Conservation (phyloP, 2,113 vertebrate species). For the Globicephala melas region DNA sequence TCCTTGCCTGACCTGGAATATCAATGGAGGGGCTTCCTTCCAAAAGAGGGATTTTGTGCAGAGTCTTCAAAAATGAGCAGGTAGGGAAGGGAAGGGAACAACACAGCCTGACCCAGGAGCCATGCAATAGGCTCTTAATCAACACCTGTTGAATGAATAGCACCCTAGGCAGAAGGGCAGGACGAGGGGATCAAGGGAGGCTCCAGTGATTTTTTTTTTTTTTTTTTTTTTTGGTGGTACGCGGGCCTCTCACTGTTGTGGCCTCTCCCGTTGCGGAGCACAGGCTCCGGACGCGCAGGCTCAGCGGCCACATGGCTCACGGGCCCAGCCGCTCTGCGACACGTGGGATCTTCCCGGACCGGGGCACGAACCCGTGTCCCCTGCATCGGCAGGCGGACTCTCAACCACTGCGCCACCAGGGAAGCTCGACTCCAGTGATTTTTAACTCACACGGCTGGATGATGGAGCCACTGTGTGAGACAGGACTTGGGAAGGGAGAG, state of each 20-base stretch:
- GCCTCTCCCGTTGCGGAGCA: too few species aligned
- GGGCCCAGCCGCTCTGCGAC: too few species aligned
- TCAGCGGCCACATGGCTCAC: too few species aligned
- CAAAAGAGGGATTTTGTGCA: not conserved
- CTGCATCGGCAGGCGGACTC: too few species aligned
- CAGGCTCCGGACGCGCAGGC: too few species aligned
- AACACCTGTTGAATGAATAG: not conserved
- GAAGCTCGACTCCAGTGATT: not conserved
- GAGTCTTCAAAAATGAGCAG: not conserved
- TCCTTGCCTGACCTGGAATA: too few species aligned
- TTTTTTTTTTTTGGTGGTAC: too few species aligned
- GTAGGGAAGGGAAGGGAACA: not conserved
- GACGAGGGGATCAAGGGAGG: too few species aligned
- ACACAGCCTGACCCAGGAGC: not conserved
- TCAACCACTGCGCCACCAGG: too few species aligned
- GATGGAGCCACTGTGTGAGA: not conserved
- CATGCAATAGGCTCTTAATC: not conserved
- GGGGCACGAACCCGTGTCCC: too few species aligned
- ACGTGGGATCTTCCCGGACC: too few species aligned
- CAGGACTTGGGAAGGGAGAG: rapidly evolving
- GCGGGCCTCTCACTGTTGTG: too few species aligned
- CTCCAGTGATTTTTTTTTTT: not conserved
- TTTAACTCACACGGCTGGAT: not conserved
- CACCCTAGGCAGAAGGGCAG: not conserved
- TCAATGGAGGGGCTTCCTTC: not conserved